phyloP scores from a whole-genome alignment of 2,888 invertebrate species.

The Atethmia centrago region DNA sequence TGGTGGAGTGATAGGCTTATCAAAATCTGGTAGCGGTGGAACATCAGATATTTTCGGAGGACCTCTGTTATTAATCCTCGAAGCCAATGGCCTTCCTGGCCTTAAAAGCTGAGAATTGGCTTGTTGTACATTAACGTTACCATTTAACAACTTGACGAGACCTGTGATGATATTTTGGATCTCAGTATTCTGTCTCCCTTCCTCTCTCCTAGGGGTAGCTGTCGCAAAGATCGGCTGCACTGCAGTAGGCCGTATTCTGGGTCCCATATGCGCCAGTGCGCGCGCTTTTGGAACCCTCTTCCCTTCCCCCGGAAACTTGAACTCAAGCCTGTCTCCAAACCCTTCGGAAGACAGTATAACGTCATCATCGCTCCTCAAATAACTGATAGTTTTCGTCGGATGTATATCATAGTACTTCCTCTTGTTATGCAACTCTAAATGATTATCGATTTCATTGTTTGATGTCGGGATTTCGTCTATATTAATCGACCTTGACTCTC shows the following conservation, averaged over 20 bases:
- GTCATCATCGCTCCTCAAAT: conserved; percentile 80
- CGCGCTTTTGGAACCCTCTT: conserved; percentile 94
- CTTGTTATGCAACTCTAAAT: conserved; percentile 87
- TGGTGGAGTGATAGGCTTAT: conserved; percentile 88
- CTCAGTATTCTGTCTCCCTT: conserved; percentile 90
- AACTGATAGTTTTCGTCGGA: conserved; percentile 89
- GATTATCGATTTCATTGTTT: conserved; percentile 91
- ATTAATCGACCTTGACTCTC: conserved; percentile 89
- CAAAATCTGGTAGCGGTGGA: conserved; percentile 93
- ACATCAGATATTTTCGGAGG: conserved; percentile 96
- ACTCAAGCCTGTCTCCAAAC: conserved; percentile 85
- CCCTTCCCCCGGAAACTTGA: conserved; percentile 93
- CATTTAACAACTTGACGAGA: conserved; percentile 96
- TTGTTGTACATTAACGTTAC: conserved; percentile 96
- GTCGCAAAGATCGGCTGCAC: conserved; percentile 90
- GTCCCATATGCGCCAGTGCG: conserved; percentile 92
- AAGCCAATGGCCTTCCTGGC: conserved; percentile 92
- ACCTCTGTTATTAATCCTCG: conserved; percentile 96
- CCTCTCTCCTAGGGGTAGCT: conserved; percentile 83
- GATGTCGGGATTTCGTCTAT: conserved; percentile 88
- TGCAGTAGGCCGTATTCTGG: conserved; percentile 91
- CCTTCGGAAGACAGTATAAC: conserved; percentile 82
- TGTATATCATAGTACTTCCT: conserved; percentile 89
- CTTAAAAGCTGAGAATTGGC: conserved; percentile 93
- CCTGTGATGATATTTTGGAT: conserved; percentile 98